phyloP scores from a whole-genome alignment of 1,140 invertebrate genomes.

The Lerema accius region DNA sequence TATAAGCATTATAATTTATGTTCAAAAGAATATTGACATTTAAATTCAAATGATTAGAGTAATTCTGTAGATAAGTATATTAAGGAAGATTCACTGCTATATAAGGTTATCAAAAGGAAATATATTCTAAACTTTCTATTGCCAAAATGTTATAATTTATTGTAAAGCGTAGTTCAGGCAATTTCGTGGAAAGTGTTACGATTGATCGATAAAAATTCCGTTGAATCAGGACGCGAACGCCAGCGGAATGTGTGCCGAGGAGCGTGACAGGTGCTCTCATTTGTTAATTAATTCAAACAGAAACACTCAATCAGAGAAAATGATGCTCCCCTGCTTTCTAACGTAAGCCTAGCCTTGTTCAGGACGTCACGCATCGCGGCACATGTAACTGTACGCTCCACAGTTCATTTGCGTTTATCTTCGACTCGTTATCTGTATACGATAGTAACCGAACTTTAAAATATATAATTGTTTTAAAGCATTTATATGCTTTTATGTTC shows the following conservation, averaged over 20 bases:
- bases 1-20: no score
- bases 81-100: no score
- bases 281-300: conserved; percentile 79
- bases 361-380: conserved; percentile 62
- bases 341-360: conserved; percentile 58
- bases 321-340: conserved; percentile 73
- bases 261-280: conserved; percentile 75
- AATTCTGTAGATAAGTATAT: no score
- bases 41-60: no score
- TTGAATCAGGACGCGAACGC: conserved; percentile 62
- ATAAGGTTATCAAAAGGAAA: no score
- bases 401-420: conserved; percentile 47
- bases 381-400: conserved; percentile 47
- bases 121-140: conserved; percentile 12
- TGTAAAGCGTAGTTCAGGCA: background rate
- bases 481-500: no score
- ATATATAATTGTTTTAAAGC: background rate
- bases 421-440: no score
- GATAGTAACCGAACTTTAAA: background rate
- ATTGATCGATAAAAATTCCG: conserved; percentile 66
- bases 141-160: conserved; percentile 3
- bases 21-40: no score
- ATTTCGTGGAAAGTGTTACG: conserved; percentile 53
- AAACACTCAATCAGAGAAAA: conserved; percentile 78
- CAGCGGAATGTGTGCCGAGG: conserved; percentile 65